Evolutionary conservation across 2,113 vertebrate species (phyloP), one percentile per base, ranked within the genome.

Genomic region (Pollimyrus isidori): DNA sequence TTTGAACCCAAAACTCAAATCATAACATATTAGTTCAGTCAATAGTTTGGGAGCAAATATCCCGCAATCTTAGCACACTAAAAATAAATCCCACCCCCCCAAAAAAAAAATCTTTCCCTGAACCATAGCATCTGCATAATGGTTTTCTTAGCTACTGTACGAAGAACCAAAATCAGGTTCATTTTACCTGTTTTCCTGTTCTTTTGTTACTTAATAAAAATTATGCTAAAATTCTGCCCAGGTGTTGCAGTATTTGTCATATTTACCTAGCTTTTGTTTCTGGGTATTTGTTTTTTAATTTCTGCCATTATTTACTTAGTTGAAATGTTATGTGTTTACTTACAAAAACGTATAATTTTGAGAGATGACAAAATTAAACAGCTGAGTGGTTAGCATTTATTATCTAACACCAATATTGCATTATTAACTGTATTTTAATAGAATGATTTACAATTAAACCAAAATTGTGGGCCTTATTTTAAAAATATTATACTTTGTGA

Each of bases 1-100:
- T 95, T 91, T 95, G 23, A 49, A 76, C 46, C 62, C 62, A 23
- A 26, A 73, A 48, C n/a, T n/a, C n/a, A n/a, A n/a, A n/a, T n/a
- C n/a, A n/a, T n/a, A n/a, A n/a, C 23, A 26, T 3, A 26, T 30
- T 69, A n/a, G 62, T 26, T 7, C 17, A 88, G 62, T 17, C 23
- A 23, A 6, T 53, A 4, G 26, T 82, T 89, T 89, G 17, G 50
- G 50, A 89, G 35, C 26, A 39, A 82, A 5, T n/a, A n/a, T 86
- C n/a, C 65, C 2, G 3, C 76, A 35, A 30, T 42, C 15, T 86
- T 7, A 62, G 82, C 56, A 23, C 3, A 23, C 50, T 48, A 42
- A 89, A 62, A 62, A 85, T 89, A 13, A 89, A 85, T 30, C 4
- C 26, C 39, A 2, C 35, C 45, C 23, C 23, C 1, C 17, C 50